phyloP scores from a whole-genome alignment of 2,113 vertebrate genomes.

The Anhinga rufa region DNA sequence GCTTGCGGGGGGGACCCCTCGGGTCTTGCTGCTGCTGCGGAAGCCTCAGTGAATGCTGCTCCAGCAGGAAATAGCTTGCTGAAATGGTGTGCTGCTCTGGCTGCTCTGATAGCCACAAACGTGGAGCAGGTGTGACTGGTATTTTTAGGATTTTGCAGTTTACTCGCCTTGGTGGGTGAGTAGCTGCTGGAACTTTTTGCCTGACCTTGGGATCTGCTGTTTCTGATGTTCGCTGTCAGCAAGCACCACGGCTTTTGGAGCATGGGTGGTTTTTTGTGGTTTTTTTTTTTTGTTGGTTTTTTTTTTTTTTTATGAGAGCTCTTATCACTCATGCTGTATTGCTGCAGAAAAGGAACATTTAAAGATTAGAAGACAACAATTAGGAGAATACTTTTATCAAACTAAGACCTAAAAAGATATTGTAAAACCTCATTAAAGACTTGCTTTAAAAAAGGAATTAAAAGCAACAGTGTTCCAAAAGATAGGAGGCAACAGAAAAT shows the following conservation, averaged over 20 bases:
- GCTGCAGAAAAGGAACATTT: not conserved
- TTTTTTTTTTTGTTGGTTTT: not conserved
- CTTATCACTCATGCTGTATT: not conserved
- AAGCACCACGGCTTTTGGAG: not conserved
- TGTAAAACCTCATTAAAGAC: not conserved
- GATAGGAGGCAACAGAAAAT: not conserved
- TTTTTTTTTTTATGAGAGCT: not conserved
- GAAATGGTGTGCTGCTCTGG: not conserved
- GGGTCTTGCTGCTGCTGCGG: not conserved
- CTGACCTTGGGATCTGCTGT: not conserved
- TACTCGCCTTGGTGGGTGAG: not conserved
- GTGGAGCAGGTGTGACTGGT: not conserved
- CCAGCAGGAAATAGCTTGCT: not conserved
- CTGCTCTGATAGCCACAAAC: accelerated
- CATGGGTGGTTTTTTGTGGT: not conserved
- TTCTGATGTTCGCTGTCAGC: not conserved
- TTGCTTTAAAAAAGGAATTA: not conserved
- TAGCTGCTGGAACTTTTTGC: not conserved
- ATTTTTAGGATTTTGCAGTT: not conserved
- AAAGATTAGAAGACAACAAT: not conserved
- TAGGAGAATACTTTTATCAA: not conserved
- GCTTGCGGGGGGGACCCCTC: not conserved
- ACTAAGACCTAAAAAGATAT: not conserved
- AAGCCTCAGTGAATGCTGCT: not conserved
- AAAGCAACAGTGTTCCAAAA: accelerated